Percentiles rank a stretch among this genome's conserved stretches.
These are phyloP conservation scores for Poeciliopsis turrubarensis DNA, from an alignment of 2,113 vertebrate species.

Conservation along the genomic window DNA sequence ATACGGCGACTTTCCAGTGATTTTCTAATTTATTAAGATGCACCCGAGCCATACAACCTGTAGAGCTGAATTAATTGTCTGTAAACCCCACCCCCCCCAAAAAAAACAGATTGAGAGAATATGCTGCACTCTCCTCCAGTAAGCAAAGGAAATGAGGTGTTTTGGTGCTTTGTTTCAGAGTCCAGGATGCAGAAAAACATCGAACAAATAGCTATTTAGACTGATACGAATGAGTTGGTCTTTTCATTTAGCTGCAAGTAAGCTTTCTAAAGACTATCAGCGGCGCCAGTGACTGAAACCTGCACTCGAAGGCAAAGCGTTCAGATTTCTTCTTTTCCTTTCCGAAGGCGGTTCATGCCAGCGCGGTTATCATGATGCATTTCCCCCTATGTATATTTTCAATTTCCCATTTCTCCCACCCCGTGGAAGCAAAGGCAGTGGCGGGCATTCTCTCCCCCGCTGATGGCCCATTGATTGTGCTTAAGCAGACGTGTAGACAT, in stretches of 20 bases:
- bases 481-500: conserved; percentile 81
- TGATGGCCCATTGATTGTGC: conserved; percentile 80
- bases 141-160: conserved; percentile 40
- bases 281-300: conserved; percentile 30
- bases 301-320: conserved; percentile 48
- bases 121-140: conserved; percentile 28
- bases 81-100: too few species aligned
- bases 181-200: conserved; percentile 44
- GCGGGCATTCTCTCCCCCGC: conserved; percentile 63
- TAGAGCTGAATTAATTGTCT: conserved; percentile 26
- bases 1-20: background rate
- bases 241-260: conserved; percentile 50
- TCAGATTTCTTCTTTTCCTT: conserved; percentile 55
- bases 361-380: conserved; percentile 59
- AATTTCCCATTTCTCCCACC: conserved; percentile 68
- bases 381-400: conserved; percentile 77
- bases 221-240: conserved; percentile 34
- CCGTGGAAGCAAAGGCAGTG: conserved; percentile 72
- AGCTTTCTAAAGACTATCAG: conserved; percentile 41
- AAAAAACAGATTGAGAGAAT: conserved; percentile 25
- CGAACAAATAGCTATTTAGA: conserved; percentile 48
- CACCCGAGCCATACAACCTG: conserved; percentile 3
- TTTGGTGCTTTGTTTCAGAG: conserved; percentile 45
- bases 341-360: conserved; percentile 59
- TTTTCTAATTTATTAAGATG: background rate